Percentiles rank a stretch among this genome's conserved stretches.
These are phyloP conservation scores for Pitta sordida DNA, from an alignment of 2,113 vertebrate species.

Conservation along the genomic window DNA sequence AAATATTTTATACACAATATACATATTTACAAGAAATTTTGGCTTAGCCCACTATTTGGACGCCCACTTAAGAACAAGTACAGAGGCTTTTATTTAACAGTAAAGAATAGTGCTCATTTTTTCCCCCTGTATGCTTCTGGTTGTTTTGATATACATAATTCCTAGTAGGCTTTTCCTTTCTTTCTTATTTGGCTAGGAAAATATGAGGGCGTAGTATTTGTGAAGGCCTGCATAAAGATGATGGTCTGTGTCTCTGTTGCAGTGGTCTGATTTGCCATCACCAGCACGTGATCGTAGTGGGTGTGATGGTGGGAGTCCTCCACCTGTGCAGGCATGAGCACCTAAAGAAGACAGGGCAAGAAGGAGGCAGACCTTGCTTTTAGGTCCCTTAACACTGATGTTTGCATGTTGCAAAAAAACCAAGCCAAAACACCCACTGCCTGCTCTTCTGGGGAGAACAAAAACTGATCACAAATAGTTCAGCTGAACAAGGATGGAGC, in stretches of 20 bases:
- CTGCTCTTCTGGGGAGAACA: background rate
- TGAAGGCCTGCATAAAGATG: background rate
- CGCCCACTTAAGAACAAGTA: background rate
- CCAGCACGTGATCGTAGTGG: accelerated
- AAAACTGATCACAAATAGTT: background rate
- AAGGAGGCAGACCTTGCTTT: background rate
- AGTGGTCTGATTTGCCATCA: background rate
- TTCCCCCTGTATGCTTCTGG: background rate
- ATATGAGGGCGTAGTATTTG: too few species aligned
- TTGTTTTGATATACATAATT: background rate
- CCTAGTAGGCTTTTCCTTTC: background rate
- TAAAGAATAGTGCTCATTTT: background rate
- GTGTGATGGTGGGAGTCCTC: background rate
- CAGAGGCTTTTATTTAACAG: background rate
- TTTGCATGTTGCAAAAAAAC: background rate
- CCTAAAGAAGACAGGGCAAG: background rate
- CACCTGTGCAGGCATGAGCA: accelerated
- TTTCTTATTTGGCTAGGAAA: background rate
- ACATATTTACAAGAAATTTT: background rate
- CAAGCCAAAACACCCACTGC: too few species aligned
- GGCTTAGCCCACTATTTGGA: background rate
- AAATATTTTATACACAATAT: background rate
- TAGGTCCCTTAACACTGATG: background rate
- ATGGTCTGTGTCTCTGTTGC: background rate
- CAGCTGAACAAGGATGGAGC: background rate